Evolutionary conservation across 1,140 invertebrate genomes (phyloP).

Genomic region (Drosophila persimilis): DNA sequence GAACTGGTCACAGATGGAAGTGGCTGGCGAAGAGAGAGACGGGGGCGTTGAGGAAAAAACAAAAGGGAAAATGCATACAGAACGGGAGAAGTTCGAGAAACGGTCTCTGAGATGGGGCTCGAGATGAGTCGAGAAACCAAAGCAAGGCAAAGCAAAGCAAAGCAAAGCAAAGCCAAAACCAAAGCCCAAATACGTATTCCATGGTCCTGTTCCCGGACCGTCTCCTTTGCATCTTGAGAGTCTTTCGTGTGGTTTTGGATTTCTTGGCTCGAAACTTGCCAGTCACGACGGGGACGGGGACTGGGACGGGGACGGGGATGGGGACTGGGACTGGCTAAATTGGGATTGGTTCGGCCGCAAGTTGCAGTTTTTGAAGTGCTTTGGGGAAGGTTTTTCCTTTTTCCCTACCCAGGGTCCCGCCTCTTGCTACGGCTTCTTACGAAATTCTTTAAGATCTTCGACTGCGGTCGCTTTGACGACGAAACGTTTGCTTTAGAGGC

Average conservation of each 20-base stretch:
- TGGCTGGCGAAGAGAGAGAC: background rate
- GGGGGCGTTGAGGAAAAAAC: conserved; percentile 40
- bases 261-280: conserved; percentile 72
- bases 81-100: background rate
- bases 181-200: conserved; percentile 52
- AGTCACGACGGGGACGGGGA: conserved; percentile 18
- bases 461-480: conserved; percentile 80
- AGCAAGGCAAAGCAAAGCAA: conserved; percentile 26
- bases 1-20: conserved; percentile 43
- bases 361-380: conserved; percentile 69
- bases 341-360: conserved; percentile 55
- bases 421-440: conserved; percentile 41
- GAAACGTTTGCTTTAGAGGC: conserved; percentile 14
- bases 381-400: conserved; percentile 43
- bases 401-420: conserved; percentile 14
- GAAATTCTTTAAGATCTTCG: conserved; percentile 82
- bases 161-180: conserved; percentile 31
- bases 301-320: background rate
- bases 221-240: conserved; percentile 71
- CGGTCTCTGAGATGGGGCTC: no score
- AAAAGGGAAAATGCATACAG: conserved; percentile 49
- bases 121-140: conserved; percentile 26
- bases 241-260: conserved; percentile 82
- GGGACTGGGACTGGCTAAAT: conserved; percentile 1
- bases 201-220: conserved; percentile 30